phyloP scores from a whole-genome alignment of 2,888 invertebrate genomes.

The Amiota minor region DNA sequence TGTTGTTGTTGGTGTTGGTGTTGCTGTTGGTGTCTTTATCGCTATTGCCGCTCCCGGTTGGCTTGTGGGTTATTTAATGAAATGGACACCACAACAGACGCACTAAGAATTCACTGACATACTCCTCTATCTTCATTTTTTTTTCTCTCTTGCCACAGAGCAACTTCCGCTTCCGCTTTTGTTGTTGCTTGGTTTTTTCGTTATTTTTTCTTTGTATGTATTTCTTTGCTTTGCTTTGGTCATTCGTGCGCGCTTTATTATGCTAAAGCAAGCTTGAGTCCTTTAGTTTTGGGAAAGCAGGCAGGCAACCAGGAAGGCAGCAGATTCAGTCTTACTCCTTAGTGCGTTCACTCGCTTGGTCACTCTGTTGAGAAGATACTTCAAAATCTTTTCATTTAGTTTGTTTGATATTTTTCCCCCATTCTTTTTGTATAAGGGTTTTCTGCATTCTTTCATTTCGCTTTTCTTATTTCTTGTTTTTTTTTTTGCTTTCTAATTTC shows the following conservation, averaged over 20 bases:
- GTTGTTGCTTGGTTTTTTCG: conserved; percentile 28
- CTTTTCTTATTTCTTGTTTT: not conserved
- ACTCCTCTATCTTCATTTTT: not conserved
- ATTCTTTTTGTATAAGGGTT: conserved; percentile 13
- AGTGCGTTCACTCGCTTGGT: not conserved
- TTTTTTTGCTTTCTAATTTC: not conserved
- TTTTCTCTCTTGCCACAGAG: conserved; percentile 14
- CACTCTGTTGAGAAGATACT: conserved; percentile 9
- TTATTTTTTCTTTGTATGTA: conserved; percentile 39
- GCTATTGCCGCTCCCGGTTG: conserved; percentile 10
- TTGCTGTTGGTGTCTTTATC: not conserved
- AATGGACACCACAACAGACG: conserved; percentile 37
- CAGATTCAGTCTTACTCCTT: not conserved
- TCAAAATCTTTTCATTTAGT: conserved; percentile 29
- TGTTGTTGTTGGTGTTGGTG: not conserved
- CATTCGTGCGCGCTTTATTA: no score
- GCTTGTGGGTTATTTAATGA: conserved; percentile 41
- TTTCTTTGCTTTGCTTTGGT: not conserved
- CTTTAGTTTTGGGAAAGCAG: conserved; percentile 28
- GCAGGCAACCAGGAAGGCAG: not conserved
- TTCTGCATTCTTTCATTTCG: conserved; percentile 30
- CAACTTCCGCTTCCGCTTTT: conserved; percentile 5
- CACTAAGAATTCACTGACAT: not conserved
- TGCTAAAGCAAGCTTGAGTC: not conserved
- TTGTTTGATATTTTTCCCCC: conserved; percentile 4